Evolutionary conservation across 2,113 vertebrate genomes (phyloP), one percentile per base, ranked within the genome.

Genomic region (Epinephelus cyanopodus): DNA sequence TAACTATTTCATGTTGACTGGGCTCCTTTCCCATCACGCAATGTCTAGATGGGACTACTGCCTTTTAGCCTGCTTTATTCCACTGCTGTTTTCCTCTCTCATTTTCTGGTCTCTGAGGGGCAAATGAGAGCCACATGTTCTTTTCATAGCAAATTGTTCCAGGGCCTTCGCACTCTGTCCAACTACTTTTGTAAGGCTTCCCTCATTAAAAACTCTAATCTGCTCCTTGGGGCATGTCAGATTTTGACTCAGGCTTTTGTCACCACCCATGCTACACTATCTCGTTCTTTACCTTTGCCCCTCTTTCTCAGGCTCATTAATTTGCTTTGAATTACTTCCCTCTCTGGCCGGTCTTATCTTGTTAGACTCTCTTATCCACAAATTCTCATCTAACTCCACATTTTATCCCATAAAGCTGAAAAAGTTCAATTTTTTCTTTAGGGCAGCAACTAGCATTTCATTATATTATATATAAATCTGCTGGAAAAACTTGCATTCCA

Each of bases 51-150:
- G 64, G 75, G 68, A 79, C 58, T 39, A 25, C 65, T 80, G 82
- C 69, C 73, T 84, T 76, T 84, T 23, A 81, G 75, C 42, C 53
- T 67, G 67, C 77, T 77, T 83, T 89, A 78, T 52, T 75, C 48
- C 66, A 82, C 57, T 18, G 47, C 68, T 87, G 57, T 73, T 92
- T 90, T 81, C 52, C 58, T 81, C 74, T 90, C 83, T 85, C 63
- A 75, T 92, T 88, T 89, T 85, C 89, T 83, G 64, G 56, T 80
- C 82, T 87, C 67, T 25, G 13, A 62, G 83, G 85, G 80, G 56
- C 58, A 88, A 93, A 90, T 79, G 74, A 86, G 67, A 90, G 77
- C 87, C 90, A 91, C 85, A 87, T 90, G 90, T 93, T 92, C 80
- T 84, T 76, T 89, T 90, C 83, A 84, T 81, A 89, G 79, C 77